Conservation (phyloP, 2,888 invertebrate species). For the Mactromeris polynyma region DNA sequence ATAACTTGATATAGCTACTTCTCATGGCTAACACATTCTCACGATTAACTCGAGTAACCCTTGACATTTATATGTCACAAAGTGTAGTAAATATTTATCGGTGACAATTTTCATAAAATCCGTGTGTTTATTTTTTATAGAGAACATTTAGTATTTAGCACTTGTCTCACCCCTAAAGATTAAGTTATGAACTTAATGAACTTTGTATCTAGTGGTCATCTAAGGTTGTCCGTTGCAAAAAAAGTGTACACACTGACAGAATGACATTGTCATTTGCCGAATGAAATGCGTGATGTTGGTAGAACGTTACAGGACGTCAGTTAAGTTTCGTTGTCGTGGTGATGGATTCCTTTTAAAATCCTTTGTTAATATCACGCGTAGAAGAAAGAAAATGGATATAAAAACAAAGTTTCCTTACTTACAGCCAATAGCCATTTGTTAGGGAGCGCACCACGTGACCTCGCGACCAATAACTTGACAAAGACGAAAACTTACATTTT, state of each 20-base stretch:
- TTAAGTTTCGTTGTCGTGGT: neutral
- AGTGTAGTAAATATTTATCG: slow-evolving; percentile 59
- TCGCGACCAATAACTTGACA: neutral
- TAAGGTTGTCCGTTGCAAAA: neutral
- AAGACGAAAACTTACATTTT: neutral
- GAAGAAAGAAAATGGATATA: neutral
- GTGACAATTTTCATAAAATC: slow-evolving; percentile 53
- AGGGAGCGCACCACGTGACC: neutral
- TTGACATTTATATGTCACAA: slow-evolving; percentile 59
- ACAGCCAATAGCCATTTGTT: neutral
- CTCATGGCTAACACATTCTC: slow-evolving; percentile 38
- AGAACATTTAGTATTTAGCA: slow-evolving; percentile 53
- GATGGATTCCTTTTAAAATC: neutral
- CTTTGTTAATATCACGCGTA: neutral
- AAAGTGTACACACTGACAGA: neutral
- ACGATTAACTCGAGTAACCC: slow-evolving; percentile 31
- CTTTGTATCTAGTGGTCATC: slow-evolving; percentile 28
- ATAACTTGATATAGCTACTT: slow-evolving; percentile 15
- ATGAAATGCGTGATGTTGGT: neutral
- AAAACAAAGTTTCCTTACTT: neutral
- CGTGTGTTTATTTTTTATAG: slow-evolving; percentile 41
- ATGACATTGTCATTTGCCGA: neutral
- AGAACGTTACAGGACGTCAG: neutral
- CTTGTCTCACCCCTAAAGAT: slow-evolving; percentile 43
- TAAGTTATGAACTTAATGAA: slow-evolving; percentile 45